Conservation (phyloP, 1,140 invertebrate genomes). For the Schlechtendalia chinensis region DNA sequence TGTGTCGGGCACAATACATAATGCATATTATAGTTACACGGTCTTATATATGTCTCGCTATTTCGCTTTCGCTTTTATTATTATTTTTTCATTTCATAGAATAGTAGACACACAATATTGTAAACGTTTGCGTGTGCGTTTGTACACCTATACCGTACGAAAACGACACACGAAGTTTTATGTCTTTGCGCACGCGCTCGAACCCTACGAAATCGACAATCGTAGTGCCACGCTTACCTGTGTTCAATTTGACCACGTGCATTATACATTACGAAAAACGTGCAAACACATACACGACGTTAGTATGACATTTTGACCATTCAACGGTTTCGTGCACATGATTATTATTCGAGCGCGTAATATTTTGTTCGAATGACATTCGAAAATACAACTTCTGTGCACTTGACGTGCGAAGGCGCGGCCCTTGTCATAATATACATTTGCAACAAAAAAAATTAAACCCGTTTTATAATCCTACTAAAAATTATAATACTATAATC, state of each 20-base stretch:
- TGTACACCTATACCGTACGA: neutral
- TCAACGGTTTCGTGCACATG: too few species aligned
- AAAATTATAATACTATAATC: too few species aligned
- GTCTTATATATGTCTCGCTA: neutral
- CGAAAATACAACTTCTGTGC: too few species aligned
- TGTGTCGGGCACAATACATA: neutral
- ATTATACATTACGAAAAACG: conserved; percentile 7
- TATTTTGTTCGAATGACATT: too few species aligned
- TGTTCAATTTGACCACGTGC: neutral
- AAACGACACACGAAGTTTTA: neutral
- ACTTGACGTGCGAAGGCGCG: too few species aligned
- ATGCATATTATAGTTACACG: neutral
- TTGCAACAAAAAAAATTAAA: too few species aligned
- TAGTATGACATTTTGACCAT: too few species aligned
- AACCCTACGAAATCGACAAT: neutral
- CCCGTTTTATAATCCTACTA: too few species aligned
- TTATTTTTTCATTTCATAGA: neutral
- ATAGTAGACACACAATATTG: neutral
- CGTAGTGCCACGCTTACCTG: neutral
- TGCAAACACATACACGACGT: too few species aligned
- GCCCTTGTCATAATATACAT: too few species aligned
- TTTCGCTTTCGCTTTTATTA: neutral
- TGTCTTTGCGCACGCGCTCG: neutral
- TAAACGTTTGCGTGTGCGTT: neutral
- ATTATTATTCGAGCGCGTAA: too few species aligned